Evolutionary conservation across 1,140 invertebrate genomes (phyloP).

Genomic region (Arion vulgaris): DNA sequence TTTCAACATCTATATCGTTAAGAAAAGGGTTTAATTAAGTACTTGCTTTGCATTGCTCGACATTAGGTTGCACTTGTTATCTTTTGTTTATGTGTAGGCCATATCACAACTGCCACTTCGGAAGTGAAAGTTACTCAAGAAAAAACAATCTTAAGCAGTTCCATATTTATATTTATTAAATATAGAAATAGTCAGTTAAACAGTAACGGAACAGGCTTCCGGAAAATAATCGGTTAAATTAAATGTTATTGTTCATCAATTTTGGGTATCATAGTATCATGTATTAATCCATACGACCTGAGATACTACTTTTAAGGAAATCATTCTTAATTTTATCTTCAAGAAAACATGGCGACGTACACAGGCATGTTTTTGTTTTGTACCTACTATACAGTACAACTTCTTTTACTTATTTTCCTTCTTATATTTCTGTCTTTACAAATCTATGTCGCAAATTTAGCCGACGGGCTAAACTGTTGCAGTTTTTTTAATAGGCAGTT

Average conservation of each 20-base stretch:
- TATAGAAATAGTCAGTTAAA: background rate
- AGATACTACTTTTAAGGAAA: background rate
- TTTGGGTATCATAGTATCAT: background rate
- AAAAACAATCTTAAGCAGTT: background rate
- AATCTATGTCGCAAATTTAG: no score
- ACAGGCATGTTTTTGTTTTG: constrained; percentile 25
- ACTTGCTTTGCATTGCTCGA: constrained; percentile 29
- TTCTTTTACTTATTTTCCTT: no score
- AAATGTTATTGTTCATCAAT: background rate
- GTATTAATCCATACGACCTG: background rate
- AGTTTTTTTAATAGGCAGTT: no score
- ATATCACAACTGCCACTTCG: background rate
- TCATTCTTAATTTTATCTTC: background rate
- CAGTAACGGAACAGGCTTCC: background rate
- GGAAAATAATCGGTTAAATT: background rate
- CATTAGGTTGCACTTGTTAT: constrained; percentile 6
- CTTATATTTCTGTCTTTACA: no score
- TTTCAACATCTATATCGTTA: no score
- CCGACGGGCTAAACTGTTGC: no score
- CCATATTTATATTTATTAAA: background rate
- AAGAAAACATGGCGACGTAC: constrained; percentile 22
- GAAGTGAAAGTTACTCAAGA: background rate
- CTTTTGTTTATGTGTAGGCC: constrained; percentile 33
- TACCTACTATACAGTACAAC: background rate
- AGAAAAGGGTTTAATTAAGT: background rate